Base-by-base conservation (phyloP, 2,888 invertebrate genomes). In the Cantharis flavilabris region DNA sequence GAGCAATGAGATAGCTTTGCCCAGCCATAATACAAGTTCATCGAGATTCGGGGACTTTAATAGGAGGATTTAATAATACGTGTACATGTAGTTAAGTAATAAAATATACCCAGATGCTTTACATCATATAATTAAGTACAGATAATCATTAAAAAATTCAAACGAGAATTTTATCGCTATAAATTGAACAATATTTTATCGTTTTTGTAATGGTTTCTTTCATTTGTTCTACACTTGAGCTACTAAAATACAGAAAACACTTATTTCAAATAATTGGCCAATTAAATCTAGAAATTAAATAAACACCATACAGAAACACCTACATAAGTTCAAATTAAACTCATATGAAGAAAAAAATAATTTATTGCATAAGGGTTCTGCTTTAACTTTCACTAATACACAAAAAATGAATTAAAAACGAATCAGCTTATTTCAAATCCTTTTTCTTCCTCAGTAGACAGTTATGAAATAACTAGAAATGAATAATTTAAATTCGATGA, bases 1-100 rank as follows among this genome's bases (percentile, higher is more conserved):
- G 69, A 69, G 74, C 69, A 72, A 71, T 64, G 74, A 69, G 72
- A 74, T 75, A 72, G 69, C 75, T 75, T 75, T 64, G 62, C 20
- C 49, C 28, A 28, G n/a, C 49, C 49, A 49, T 49, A 49, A 49
- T 49, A n/a, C n/a, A 49, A 49, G n/a, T 49, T 49, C 49, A 49
- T 49, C 49, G 49, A 49, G 49, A 49, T 49, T 49, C 49, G 49
- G 49, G 49, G 3, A 49, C 49, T 49, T 49, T 49, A 49, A 49
- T 49, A 49, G 49, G 49, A 49, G 49, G n/a, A 49, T 49, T 49
- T 49, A 49, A 49, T 49, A 49, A 49, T 49, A 49, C 49, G 7
- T 49, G n/a, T 49, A 49, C 49, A 49, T 49, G 49, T 49, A 49
- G 49, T 49, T 49, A 49, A 49, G 49, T n/a, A 49, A 49, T 49